Conservation (phyloP, 2,113 vertebrate genomes). For the Neoarius graeffei region DNA sequence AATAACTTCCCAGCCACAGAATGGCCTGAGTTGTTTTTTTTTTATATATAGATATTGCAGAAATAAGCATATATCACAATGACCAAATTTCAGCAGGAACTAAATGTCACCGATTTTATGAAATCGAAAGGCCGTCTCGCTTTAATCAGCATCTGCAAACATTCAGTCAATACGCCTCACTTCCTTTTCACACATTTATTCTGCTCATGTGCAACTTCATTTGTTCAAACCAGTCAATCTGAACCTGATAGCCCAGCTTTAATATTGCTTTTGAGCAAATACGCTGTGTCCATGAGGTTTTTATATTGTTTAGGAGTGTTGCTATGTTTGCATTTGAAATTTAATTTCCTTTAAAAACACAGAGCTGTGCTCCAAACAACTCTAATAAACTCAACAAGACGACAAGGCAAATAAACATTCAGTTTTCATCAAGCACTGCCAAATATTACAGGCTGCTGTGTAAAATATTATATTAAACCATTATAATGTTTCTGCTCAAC, state of each 20-base stretch:
- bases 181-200: background rate
- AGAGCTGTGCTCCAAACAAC: background rate
- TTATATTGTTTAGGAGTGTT: background rate
- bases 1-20: no score
- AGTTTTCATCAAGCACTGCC: background rate
- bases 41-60: no score
- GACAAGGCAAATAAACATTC: background rate
- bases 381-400: background rate
- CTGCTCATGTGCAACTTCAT: background rate
- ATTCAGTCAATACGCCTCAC: background rate
- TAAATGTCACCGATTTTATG: no score
- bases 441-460: background rate
- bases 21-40: no score
- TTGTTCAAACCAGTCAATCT: background rate
- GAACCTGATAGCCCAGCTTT: background rate
- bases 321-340: conserved; percentile 53
- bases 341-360: conserved; percentile 41
- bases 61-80: no score
- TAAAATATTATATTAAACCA: background rate
- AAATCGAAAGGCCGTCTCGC: no score
- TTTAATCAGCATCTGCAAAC: conserved; percentile 5
- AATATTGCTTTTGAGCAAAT: background rate
- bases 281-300: background rate
- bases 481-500: background rate
- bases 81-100: no score